These are phyloP conservation scores for Cladopsammia gracilis DNA, from an alignment of 64 coral and sea anemone genomes.

Conservation along the genomic window DNA sequence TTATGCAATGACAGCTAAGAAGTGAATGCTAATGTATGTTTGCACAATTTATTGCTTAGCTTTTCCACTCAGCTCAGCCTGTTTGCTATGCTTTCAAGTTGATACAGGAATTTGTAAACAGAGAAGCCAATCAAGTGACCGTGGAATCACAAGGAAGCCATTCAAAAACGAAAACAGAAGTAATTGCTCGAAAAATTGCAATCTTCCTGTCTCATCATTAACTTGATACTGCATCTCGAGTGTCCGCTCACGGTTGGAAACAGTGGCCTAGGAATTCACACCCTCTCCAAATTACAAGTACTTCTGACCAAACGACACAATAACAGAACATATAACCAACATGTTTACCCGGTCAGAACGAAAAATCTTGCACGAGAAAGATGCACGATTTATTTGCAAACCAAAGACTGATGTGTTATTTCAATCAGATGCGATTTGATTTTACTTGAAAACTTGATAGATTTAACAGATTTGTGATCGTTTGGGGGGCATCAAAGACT, in stretches of 20 bases:
- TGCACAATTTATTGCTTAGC: not conserved
- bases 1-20: not conserved
- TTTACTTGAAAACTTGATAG: constrained; percentile 20
- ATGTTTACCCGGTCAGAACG: not conserved
- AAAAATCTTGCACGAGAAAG: not conserved
- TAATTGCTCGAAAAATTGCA: constrained; percentile 25
- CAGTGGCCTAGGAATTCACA: constrained; percentile 57
- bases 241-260: constrained; percentile 47
- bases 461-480: constrained; percentile 36
- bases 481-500: not conserved
- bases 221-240: constrained; percentile 71
- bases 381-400: not conserved
- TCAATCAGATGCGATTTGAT: not conserved
- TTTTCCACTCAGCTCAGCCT: not conserved
- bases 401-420: not conserved
- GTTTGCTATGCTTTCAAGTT: not conserved
- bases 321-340: constrained; percentile 33
- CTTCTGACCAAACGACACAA: constrained; percentile 48
- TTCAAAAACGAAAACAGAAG: not conserved
- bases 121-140: constrained; percentile 10
- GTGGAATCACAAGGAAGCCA: constrained; percentile 3
- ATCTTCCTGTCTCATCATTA: constrained; percentile 44
- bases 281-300: constrained; percentile 90
- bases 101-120: constrained; percentile 60
- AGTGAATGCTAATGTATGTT: constrained; percentile 24